phyloP scores from a whole-genome alignment of 2,888 invertebrate genomes.

The Villa cingulata region DNA sequence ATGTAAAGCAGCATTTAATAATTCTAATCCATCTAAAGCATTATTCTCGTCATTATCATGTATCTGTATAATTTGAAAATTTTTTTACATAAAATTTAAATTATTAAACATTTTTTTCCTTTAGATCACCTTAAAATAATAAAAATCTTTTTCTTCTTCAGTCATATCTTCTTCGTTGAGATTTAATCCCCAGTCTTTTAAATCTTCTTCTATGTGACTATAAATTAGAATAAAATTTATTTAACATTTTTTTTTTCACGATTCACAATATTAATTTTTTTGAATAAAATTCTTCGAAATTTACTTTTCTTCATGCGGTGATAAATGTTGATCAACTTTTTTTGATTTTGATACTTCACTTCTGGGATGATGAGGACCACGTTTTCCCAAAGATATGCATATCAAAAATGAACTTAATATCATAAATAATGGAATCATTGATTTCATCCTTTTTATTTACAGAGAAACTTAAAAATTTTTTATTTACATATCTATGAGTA shows the following conservation, averaged over 20 bases:
- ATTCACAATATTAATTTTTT: too few relatives aligned
- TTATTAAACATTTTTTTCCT: too few relatives aligned
- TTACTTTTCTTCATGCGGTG: constrained; percentile 61
- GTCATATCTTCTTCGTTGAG: constrained; percentile 55
- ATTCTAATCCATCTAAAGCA: constrained; percentile 78
- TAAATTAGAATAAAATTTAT: constrained; percentile 11
- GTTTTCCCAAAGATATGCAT: constrained; percentile 23
- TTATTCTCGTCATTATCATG: constrained; percentile 87
- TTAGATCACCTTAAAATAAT: constrained; percentile 33
- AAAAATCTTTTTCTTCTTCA: constrained; percentile 52
- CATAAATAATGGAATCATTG: too few relatives aligned
- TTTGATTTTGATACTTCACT: constrained; percentile 39
- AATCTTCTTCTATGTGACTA: constrained; percentile 70
- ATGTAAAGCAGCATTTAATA: constrained; percentile 47
- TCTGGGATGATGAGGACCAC: constrained; percentile 56
- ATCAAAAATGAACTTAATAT: constrained; percentile 21
- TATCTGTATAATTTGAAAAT: too few relatives aligned
- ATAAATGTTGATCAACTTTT: constrained; percentile 46
- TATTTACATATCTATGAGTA: too few relatives aligned
- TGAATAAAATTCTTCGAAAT: constrained; percentile 16
- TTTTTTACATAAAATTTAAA: too few relatives aligned
- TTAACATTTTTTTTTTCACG: too few relatives aligned
- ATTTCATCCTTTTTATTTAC: too few relatives aligned
- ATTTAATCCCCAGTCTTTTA: constrained; percentile 48
- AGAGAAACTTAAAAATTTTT: too few relatives aligned